phyloP scores from a whole-genome alignment of 35 echinoderm and acorn worm species.

The Hemicentrotus pulcherrimus region DNA sequence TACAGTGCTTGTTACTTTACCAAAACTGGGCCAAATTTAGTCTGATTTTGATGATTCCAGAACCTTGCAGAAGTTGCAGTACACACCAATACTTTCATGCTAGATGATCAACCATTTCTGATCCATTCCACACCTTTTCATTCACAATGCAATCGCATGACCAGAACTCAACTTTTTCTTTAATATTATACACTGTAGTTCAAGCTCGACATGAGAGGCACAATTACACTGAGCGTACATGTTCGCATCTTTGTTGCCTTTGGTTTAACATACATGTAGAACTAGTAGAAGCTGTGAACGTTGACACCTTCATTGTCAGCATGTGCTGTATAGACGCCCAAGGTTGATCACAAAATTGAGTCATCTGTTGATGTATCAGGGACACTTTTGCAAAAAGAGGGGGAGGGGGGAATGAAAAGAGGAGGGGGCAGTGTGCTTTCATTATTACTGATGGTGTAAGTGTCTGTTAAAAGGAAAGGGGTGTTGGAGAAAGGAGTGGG shows the following conservation, averaged over 20 bases:
- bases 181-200: background rate
- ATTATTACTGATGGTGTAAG: too few relatives aligned
- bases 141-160: too few relatives aligned
- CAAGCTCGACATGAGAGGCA: background rate
- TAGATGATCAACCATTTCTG: too few relatives aligned
- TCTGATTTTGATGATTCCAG: too few relatives aligned
- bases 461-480: background rate
- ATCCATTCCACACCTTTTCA: too few relatives aligned
- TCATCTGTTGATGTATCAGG: background rate
- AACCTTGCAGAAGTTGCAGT: too few relatives aligned
- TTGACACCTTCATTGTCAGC: background rate
- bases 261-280: background rate
- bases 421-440: too few relatives aligned
- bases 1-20: background rate
- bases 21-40: too few relatives aligned
- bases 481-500: background rate
- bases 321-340: background rate
- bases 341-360: background rate
- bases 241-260: background rate
- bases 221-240: background rate
- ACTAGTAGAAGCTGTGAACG: background rate
- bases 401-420: background rate
- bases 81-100: too few relatives aligned
- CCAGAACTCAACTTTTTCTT: too few relatives aligned
- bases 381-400: background rate